A percentile compares a stretch with the other conserved stretches of the same genome.
These are phyloP conservation scores for Eulemur mongoz DNA, from an alignment of 2,797 vertebrate genomes.

Conservation along the genomic window DNA sequence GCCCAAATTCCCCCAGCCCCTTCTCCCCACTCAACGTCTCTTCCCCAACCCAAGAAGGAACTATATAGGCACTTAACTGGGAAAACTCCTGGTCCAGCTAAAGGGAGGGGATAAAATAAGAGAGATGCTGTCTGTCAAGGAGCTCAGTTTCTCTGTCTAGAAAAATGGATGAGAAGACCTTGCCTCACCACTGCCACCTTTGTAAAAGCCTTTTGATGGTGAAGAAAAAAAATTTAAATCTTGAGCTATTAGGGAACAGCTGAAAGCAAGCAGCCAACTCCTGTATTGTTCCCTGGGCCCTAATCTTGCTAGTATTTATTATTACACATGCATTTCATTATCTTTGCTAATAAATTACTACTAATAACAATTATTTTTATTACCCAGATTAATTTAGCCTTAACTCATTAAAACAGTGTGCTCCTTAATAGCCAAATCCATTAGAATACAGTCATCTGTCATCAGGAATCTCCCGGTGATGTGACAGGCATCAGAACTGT, in stretches of 20 bases:
- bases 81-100: background rate
- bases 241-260: conserved; percentile 27
- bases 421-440: conserved; percentile 73
- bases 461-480: conserved; percentile 74
- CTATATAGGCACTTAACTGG: background rate
- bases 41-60: background rate
- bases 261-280: conserved; percentile 59
- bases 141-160: conserved; percentile 43
- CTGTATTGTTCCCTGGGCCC: conserved; percentile 73
- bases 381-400: conserved; percentile 78
- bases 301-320: conserved; percentile 74
- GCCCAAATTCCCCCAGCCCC: background rate
- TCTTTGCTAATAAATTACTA: conserved; percentile 79
- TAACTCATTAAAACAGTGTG: conserved; percentile 78
- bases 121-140: background rate
- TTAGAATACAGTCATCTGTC: conserved; percentile 72
- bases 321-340: conserved; percentile 76
- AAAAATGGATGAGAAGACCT: conserved; percentile 41
- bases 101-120: background rate
- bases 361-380: conserved; percentile 82
- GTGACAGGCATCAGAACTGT: conserved; percentile 75
- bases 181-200: conserved; percentile 21
- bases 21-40: background rate
- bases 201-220: background rate
- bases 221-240: conserved; percentile 30